These are phyloP conservation scores for Hipparchia semele DNA, from an alignment of 2,888 invertebrate species.

Conservation along the genomic window DNA sequence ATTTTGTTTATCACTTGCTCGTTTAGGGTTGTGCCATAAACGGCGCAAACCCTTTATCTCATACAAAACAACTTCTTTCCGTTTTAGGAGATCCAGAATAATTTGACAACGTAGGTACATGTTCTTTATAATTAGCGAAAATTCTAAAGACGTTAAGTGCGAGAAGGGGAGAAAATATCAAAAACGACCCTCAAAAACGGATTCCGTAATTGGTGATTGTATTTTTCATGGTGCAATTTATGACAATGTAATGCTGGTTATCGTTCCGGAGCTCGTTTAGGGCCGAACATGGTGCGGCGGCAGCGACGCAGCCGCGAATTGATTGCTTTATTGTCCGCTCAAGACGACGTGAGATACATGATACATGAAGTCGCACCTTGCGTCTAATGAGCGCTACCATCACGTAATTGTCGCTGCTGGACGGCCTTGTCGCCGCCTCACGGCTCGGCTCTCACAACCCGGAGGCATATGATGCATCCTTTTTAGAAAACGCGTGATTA, in stretches of 20 bases:
- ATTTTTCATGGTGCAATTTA: constrained; percentile 18
- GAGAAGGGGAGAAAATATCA: constrained; percentile 15
- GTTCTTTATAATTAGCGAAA: constrained; percentile 4
- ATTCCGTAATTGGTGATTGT: constrained; percentile 17
- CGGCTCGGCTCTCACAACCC: constrained; percentile 19
- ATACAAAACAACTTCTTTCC: neutral
- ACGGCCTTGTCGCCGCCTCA: constrained; percentile 17
- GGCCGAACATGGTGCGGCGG: constrained; percentile 39
- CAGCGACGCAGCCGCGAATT: constrained; percentile 61
- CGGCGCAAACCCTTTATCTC: constrained; percentile 2
- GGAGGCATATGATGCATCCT: neutral
- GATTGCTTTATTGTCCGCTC: constrained; percentile 79
- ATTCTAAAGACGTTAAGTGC: neutral
- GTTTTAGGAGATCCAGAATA: neutral
- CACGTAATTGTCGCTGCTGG: constrained; percentile 62
- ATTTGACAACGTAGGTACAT: neutral
- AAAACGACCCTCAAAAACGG: constrained; percentile 16
- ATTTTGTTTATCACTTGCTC: neutral
- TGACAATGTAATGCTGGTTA: constrained; percentile 44
- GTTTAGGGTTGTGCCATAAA: neutral
- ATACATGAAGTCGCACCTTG: constrained; percentile 73
- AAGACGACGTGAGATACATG: constrained; percentile 75
- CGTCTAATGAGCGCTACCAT: constrained; percentile 72
- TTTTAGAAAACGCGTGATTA: constrained; percentile 18
- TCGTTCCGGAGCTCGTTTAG: constrained; percentile 61